Conservation (phyloP, 2,797 vertebrate genomes). For the Argentina silus region DNA sequence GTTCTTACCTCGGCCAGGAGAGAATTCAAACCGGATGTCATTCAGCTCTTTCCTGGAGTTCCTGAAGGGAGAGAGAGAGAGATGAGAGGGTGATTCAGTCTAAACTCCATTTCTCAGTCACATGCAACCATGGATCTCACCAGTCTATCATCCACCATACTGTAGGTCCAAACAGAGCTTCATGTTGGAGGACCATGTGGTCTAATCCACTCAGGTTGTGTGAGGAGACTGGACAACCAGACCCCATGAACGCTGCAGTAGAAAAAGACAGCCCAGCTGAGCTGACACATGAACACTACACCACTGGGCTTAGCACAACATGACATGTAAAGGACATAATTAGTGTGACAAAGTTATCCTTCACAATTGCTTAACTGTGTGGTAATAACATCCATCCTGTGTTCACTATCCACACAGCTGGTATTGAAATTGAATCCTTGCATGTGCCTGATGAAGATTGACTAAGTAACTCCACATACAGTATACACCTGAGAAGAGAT, state of each 20-base stretch:
- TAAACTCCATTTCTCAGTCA: not conserved
- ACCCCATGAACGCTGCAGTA: not conserved
- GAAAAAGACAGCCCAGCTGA: not conserved
- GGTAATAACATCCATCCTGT: not conserved
- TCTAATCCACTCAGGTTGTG: not conserved
- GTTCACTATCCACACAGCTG: not conserved
- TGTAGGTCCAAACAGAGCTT: not conserved
- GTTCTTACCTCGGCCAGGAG: conserved; percentile 92
- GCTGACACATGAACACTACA: not conserved
- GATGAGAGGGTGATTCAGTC: conserved; percentile 5
- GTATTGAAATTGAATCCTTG: not conserved
- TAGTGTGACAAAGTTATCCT: not conserved
- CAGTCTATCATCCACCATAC: not conserved
- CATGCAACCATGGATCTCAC: not conserved
- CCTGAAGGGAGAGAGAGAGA: conserved; percentile 72
- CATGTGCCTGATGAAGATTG: not conserved
- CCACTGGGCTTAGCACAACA: not conserved
- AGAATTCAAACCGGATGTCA: conserved; percentile 98
- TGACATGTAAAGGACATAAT: not conserved
- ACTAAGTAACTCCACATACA: not conserved
- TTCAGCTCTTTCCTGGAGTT: conserved; percentile 98
- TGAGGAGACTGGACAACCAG: not conserved
- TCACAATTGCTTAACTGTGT: not conserved
- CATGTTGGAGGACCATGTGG: not conserved
- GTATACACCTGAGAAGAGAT: not conserved